These are phyloP conservation scores for Panonychus citri DNA, from an alignment of 1,140 invertebrate genomes.

Conservation along the genomic window DNA sequence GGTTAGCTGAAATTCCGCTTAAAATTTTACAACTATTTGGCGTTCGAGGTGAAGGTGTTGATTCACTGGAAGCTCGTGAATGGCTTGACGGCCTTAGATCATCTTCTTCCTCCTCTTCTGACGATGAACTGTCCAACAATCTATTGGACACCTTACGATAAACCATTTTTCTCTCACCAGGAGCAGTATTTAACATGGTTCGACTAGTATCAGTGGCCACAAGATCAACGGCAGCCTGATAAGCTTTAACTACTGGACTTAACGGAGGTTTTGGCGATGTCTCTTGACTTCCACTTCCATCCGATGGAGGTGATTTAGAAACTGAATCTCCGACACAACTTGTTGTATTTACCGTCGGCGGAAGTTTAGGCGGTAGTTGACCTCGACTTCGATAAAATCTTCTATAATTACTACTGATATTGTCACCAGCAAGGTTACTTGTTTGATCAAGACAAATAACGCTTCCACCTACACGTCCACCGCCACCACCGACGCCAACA, in stretches of 20 bases:
- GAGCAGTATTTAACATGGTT: not conserved
- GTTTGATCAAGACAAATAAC: too few species aligned
- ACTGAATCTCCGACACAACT: not conserved
- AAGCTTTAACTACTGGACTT: constrained; percentile 5
- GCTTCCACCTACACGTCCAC: too few species aligned
- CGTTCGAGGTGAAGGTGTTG: constrained; percentile 1
- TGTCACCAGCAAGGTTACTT: too few species aligned
- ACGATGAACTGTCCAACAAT: not conserved
- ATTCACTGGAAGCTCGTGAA: not conserved
- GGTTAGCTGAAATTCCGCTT: not conserved
- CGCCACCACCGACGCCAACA: too few species aligned
- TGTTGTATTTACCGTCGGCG: not conserved
- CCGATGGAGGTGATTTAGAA: not conserved
- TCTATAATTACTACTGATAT: not conserved
- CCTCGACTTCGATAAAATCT: not conserved
- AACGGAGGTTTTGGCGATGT: constrained; percentile 1
- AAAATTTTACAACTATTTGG: constrained; percentile 6
- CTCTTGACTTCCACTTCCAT: not conserved
- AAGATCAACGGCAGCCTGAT: not conserved
- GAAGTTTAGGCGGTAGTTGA: not conserved
- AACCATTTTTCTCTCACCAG: not conserved
- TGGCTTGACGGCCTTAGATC: not conserved
- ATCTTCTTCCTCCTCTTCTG: not conserved
- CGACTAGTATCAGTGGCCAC: not conserved
- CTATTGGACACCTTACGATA: constrained; percentile 3